Base-by-base conservation (phyloP, 2,888 invertebrate species). In the Biston stratarius region DNA sequence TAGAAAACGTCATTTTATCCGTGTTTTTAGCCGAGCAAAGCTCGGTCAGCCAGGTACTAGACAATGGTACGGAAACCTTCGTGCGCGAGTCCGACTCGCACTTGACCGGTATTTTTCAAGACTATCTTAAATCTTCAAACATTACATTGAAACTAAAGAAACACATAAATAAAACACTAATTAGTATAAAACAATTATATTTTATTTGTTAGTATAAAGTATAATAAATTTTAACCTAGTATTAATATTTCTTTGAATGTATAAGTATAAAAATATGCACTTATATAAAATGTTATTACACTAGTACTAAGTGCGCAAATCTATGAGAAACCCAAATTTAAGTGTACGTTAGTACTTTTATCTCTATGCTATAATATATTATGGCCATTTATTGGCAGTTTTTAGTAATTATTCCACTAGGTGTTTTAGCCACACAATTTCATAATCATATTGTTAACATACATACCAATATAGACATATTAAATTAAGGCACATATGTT, bases 111-210 rank as follows among this genome's bases (percentile, higher is more conserved):
- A n/a, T 24, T 24, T 24, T 24, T 24, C 24, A 24, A 24, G 24
- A 24, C 1, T 24, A 3, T 3, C 24, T 1, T 2, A 24, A 2
- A 24, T 2, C 24, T 24, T 24, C 24, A 24, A 24, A 24, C 24
- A 3, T 24, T 24, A 24, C 24, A 3, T 24, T 24, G 24, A 24
- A 24, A 5, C 2, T 14, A 42, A 55, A 42, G 12, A n/a, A n/a
- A n/a, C n/a, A n/a, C n/a, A n/a, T n/a, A n/a, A n/a, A n/a, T n/a
- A 55, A 55, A 55, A 42, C 33, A 42, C 24, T 0, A 55, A 24
- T 33, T 55, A 55, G 42, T 48, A 63, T 64, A 60, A 49, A 47
- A 40, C 15, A 38, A 44, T 59, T 59, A 38, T 55, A 56, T 62
- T 56, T 42, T 7, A 42, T 55, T 55, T 55, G 42, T 55, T 55